These are phyloP conservation scores for Colistium nudipinnis DNA, from an alignment of 2,113 vertebrate species.

Conservation along the genomic window DNA sequence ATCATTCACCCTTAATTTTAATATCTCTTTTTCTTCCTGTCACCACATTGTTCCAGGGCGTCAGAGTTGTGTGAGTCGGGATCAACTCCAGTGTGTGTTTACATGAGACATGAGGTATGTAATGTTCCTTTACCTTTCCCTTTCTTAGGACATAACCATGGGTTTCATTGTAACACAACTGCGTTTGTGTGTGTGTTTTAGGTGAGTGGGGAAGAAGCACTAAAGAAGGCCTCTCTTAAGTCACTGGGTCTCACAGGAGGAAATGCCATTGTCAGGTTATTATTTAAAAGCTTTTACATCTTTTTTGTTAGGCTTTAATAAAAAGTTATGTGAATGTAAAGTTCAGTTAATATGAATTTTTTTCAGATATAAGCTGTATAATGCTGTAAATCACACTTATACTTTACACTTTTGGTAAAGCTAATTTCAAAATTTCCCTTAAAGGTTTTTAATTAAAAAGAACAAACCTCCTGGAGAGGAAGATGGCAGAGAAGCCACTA, in stretches of 20 bases:
- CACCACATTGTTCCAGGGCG: slow-evolving; percentile 46
- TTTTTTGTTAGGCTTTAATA: slow-evolving; percentile 1
- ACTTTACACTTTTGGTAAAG: not conserved
- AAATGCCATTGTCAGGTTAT: slow-evolving; percentile 91
- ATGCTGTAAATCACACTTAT: not conserved
- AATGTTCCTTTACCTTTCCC: slow-evolving; percentile 13
- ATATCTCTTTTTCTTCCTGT: not conserved
- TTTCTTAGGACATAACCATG: slow-evolving; percentile 26
- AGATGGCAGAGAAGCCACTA: slow-evolving; percentile 27
- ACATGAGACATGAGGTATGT: slow-evolving; percentile 83
- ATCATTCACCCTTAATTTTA: not conserved
- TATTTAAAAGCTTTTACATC: not conserved
- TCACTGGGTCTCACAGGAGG: slow-evolving; percentile 92
- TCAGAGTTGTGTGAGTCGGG: slow-evolving; percentile 58
- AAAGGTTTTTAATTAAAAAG: slow-evolving; percentile 78
- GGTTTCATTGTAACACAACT: slow-evolving; percentile 37
- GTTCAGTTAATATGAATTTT: no score
- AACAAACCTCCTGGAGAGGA: slow-evolving; percentile 50
- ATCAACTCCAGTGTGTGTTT: slow-evolving; percentile 79
- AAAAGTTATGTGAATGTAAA: no score
- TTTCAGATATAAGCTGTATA: not conserved
- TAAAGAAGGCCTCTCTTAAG: slow-evolving; percentile 88
- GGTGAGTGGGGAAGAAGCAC: slow-evolving; percentile 85
- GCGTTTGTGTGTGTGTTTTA: slow-evolving; percentile 51
- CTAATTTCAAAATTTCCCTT: not conserved